Evolutionary conservation across 2,113 vertebrate species (phyloP).

Genomic region (Platysteira castanea): DNA sequence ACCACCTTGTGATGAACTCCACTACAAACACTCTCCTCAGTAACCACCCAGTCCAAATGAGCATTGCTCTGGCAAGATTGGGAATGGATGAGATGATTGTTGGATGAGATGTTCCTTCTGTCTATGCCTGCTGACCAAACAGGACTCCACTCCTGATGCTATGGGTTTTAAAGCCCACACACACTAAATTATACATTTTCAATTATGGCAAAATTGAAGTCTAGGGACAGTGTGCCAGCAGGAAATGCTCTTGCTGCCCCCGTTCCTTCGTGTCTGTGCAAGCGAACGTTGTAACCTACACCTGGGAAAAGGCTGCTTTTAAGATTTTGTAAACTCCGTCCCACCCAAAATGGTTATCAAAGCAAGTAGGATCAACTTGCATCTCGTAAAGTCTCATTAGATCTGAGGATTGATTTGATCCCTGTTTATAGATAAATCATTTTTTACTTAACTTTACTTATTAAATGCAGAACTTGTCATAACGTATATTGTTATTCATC

Average conservation of each 20-base stretch:
- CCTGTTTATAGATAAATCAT: not conserved
- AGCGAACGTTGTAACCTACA: not conserved
- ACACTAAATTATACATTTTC: not conserved
- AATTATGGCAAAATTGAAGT: not conserved
- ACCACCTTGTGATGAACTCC: not conserved
- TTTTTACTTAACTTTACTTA: not conserved
- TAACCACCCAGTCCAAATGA: not conserved
- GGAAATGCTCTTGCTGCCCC: not conserved
- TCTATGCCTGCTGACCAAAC: not conserved
- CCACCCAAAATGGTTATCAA: not conserved
- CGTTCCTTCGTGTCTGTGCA: accelerated
- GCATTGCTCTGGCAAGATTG: accelerated
- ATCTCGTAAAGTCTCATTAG: not conserved
- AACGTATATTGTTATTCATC: not conserved
- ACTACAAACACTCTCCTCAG: not conserved
- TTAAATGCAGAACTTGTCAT: not conserved
- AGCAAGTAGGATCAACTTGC: not conserved
- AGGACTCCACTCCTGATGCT: not conserved
- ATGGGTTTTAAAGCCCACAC: not conserved
- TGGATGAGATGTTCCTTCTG: not conserved
- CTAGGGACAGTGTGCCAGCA: not conserved
- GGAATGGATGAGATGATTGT: not conserved
- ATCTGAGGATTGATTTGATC: not conserved
- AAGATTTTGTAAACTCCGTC: not conserved
- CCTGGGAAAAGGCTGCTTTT: not conserved